Conservation (phyloP, 30 jellyfish, hydroid and myxozoan species). For the Catostylus mosaicus region DNA sequence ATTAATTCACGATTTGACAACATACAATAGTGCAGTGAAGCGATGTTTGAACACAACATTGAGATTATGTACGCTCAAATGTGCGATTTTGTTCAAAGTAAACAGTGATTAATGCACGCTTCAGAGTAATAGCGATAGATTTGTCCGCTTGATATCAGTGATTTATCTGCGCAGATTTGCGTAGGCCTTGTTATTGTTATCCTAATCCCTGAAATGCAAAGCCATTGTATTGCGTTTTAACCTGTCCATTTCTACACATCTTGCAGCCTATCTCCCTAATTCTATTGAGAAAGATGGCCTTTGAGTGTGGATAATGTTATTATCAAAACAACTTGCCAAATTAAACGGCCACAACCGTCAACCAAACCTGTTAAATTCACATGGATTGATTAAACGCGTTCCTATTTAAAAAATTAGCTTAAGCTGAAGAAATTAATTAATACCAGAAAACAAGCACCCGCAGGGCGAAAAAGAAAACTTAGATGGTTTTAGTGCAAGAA, state of each 20-base stretch:
- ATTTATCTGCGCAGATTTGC: neutral
- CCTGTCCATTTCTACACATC: neutral
- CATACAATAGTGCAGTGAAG: neutral
- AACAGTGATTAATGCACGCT: neutral
- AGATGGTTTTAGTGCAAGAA: no score
- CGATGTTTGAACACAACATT: neutral
- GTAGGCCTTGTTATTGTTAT: conserved; percentile 33
- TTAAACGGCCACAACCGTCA: neutral
- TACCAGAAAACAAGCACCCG: no score
- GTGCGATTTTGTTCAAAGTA: neutral
- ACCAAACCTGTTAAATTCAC: no score
- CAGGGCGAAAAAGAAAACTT: no score
- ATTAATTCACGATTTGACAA: no score
- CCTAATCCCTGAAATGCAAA: conserved; percentile 5
- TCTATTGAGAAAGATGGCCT: neutral
- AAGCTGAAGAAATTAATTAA: no score
- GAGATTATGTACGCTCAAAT: neutral
- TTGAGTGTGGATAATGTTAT: neutral
- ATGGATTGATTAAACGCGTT: no score
- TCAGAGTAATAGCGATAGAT: neutral
- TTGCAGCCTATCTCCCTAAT: neutral
- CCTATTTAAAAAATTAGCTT: no score
- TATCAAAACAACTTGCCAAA: neutral
- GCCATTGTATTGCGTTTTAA: conserved; percentile 25
- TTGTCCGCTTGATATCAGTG: neutral